phyloP scores from a whole-genome alignment of 2,113 vertebrate genomes.

The Geothlypis trichas region DNA sequence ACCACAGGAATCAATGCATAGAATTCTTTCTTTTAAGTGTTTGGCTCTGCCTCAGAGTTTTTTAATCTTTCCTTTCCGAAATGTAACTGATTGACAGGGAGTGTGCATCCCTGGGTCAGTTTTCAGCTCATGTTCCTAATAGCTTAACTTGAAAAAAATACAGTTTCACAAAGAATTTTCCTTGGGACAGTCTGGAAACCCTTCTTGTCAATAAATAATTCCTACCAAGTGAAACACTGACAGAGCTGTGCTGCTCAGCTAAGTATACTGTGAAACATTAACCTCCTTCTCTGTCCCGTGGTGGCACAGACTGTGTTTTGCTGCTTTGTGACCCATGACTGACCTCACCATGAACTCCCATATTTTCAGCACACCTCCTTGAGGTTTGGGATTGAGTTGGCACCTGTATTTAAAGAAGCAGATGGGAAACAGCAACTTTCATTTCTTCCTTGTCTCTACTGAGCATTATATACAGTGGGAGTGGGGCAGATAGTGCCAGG shows the following conservation, averaged over 20 bases:
- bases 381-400: neutral
- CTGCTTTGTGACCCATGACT: neutral
- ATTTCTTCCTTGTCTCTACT: neutral
- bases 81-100: neutral
- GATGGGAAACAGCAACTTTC: neutral
- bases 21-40: neutral
- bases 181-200: neutral
- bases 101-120: neutral
- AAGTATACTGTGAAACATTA: slow-evolving; percentile 4
- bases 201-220: slow-evolving; percentile 49
- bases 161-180: slow-evolving; percentile 1
- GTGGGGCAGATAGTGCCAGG: neutral
- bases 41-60: neutral
- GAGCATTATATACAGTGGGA: neutral
- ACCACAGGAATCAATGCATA: neutral
- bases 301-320: neutral
- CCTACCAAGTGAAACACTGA: slow-evolving; percentile 34
- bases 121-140: neutral
- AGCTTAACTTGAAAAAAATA: neutral
- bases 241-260: neutral
- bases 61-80: slow-evolving; percentile 18
- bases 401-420: neutral
- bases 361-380: neutral
- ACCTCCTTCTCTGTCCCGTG: neutral
- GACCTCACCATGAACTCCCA: neutral